Percentiles rank a stretch among this genome's conserved stretches.
These are phyloP conservation scores for Trichomycterus rosablanca DNA, from an alignment of 2,113 vertebrate species.

Conservation along the genomic window DNA sequence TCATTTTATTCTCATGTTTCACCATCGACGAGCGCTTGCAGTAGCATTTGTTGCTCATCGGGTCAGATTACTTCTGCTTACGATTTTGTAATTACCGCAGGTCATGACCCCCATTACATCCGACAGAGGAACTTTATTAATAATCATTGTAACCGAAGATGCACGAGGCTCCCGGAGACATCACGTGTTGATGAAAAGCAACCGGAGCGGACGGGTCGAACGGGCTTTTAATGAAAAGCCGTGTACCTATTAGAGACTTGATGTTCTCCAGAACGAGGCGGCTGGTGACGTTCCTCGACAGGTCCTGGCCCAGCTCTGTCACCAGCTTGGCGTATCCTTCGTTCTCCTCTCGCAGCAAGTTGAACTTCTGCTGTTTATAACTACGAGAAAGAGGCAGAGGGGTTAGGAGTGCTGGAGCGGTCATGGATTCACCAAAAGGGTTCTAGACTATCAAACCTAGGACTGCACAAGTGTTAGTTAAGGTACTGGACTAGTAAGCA, in stretches of 20 bases:
- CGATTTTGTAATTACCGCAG: conserved; percentile 30
- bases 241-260: conserved; percentile 95
- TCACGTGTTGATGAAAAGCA: conserved; percentile 7
- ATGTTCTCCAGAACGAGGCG: conserved; percentile 94
- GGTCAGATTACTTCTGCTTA: conserved; percentile 24
- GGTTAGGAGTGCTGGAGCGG: no score
- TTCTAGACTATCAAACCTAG: no score
- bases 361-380: conserved; percentile 99
- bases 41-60: not conserved
- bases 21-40: no score
- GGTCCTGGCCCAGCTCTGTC: conserved; percentile 93
- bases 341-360: conserved; percentile 95
- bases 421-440: no score
- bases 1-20: no score
- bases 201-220: not conserved
- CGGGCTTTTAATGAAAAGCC: not conserved
- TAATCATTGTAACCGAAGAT: conserved; percentile 9
- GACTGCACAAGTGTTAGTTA: no score
- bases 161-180: not conserved
- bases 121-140: conserved; percentile 6
- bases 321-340: conserved; percentile 97
- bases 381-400: conserved; percentile 52
- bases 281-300: conserved; percentile 90
- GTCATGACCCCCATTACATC: conserved; percentile 9
- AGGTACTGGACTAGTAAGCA: no score